phyloP scores from a whole-genome alignment of 2,888 invertebrate genomes.

The Merodon equestris region DNA sequence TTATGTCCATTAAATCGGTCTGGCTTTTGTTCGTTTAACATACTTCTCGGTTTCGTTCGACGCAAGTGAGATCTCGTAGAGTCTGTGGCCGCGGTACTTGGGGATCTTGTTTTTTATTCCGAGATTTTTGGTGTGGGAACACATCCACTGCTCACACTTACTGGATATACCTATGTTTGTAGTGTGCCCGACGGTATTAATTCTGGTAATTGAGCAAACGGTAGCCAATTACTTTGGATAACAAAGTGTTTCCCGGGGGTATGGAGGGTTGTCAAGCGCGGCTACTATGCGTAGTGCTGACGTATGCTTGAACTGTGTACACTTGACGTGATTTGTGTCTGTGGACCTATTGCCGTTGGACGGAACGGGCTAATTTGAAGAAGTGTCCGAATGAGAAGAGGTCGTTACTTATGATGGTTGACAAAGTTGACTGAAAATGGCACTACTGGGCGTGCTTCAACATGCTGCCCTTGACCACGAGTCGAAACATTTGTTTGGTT shows the following conservation, averaged over 20 bases:
- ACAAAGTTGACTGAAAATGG: too few species aligned
- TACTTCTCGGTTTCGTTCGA: conserved; percentile 36
- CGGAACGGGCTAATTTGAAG: too few species aligned
- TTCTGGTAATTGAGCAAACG: conserved; percentile 52
- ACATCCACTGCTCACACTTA: conserved; percentile 28
- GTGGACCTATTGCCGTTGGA: too few species aligned
- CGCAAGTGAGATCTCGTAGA: conserved; percentile 21
- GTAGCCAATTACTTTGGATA: conserved; percentile 55
- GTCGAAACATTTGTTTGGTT: too few species aligned
- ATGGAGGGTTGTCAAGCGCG: conserved; percentile 19
- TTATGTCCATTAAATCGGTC: conserved; percentile 14
- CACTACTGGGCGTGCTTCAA: too few species aligned
- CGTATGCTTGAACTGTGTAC: too few species aligned
- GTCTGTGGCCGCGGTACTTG: conserved; percentile 11
- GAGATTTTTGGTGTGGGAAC: conserved; percentile 38
- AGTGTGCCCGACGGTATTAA: conserved; percentile 41
- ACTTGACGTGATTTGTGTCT: too few species aligned
- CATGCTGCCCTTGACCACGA: too few species aligned
- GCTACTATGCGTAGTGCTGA: too few species aligned
- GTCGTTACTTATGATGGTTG: too few species aligned
- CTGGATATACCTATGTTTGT: conserved; percentile 18
- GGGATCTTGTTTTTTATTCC: conserved; percentile 15
- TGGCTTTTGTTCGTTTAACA: conserved; percentile 39
- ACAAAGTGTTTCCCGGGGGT: conserved; percentile 37
- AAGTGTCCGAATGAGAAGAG: too few species aligned